Evolutionary conservation across 2,113 vertebrate genomes (phyloP).

Genomic region (Xenus cinereus): DNA sequence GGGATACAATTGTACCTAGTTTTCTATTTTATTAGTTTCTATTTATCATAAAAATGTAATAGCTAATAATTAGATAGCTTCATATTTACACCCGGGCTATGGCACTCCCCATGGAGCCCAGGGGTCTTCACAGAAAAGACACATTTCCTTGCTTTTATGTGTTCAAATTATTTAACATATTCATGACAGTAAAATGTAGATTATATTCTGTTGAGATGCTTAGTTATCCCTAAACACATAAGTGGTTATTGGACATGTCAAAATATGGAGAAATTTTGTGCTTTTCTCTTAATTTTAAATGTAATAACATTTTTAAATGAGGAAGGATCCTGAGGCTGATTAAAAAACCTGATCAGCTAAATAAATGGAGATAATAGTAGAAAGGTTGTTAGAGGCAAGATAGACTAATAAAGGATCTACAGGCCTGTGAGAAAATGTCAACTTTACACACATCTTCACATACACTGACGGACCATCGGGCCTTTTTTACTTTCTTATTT

Average conservation of each 20-base stretch:
- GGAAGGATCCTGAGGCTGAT: neutral
- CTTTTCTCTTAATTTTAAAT: neutral
- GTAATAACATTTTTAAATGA: neutral
- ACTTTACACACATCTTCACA: neutral
- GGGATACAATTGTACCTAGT: neutral
- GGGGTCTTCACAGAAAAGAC: neutral
- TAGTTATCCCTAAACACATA: neutral
- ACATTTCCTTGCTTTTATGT: neutral
- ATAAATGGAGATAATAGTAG: neutral
- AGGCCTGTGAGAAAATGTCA: neutral
- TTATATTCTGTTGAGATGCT: neutral
- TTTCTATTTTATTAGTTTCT: neutral
- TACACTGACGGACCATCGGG: fast-evolving
- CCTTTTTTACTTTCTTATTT: neutral
- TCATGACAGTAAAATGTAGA: neutral
- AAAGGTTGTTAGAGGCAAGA: neutral
- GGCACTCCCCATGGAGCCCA: neutral
- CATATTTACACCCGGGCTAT: neutral
- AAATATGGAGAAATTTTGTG: neutral
- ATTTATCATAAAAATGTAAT: neutral
- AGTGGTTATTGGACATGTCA: neutral
- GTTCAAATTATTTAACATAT: neutral
- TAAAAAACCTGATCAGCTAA: neutral
- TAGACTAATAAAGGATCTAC: neutral
- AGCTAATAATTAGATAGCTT: neutral